Base-by-base conservation (phyloP, 2,888 invertebrate species). In the Aleiodes testaceus region DNA sequence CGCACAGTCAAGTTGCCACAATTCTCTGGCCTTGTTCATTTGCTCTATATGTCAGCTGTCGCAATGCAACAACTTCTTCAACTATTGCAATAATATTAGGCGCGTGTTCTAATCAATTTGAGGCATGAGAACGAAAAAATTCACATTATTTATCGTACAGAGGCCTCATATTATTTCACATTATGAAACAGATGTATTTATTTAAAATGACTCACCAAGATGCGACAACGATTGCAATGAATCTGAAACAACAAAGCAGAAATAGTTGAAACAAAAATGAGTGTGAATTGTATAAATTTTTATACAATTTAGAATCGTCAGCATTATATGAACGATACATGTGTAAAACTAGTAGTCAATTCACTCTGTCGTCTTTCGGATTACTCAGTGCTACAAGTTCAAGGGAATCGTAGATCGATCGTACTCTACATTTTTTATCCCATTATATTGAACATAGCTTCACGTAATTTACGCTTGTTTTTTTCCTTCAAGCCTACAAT, bases 231-330 rank as follows among this genome's bases (percentile, higher is more conserved):
- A 85, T 83, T 85, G 84, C 78, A 81, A 82, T 74, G 86, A 82
- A 84, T 85, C 86, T 86, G 85, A 83, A 86, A 86, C 84, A 85
- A 75, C 75, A 82, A 79, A 81, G 79, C 70, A 75, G 82, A 79
- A 71, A 76, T 70, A 72, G 72, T 66, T 70, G 66, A 66, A 61
- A 42, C 49, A 36, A 6, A 30, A 63, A 63, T 45, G 11, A 11
- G 12, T 45, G 45, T 20, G 18, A 45, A 20, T 45, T 44, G 1
- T 20, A 44, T 59, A 14, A 59, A 59, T 11, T 42, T 42, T 42
- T 14, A 59, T 7, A 59, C 30, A 16, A 59, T 45, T 63, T 3
- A 42, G 18, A 16, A 36, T 47, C 26, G 5, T 55, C 26, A 30
- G 36, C 20, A 12, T 22, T 26, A 44, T 5, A 44, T 44, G 45